Evolutionary conservation across 64 coral and sea anemone genomes (phyloP).

Genomic region (Anthopleura sola): DNA sequence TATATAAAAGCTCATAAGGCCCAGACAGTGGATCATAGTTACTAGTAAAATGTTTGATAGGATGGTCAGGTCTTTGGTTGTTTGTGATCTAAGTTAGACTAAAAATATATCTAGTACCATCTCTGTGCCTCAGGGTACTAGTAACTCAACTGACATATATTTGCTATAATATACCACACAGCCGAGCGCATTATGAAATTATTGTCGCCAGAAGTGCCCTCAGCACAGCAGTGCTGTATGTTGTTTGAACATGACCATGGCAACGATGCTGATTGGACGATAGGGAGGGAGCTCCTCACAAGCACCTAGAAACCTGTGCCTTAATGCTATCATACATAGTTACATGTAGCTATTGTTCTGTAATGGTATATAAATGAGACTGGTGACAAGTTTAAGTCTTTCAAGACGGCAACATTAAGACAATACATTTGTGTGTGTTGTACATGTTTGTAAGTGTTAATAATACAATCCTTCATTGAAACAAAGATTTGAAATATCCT

Average conservation of each 20-base stretch:
- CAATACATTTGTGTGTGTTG: neutral
- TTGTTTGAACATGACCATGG: constrained; percentile 63
- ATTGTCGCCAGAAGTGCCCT: constrained; percentile 48
- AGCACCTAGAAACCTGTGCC: constrained; percentile 29
- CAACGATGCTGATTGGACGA: constrained; percentile 53
- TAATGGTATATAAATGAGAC: neutral
- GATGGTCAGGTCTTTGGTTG: constrained; percentile 26
- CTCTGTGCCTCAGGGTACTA: neutral
- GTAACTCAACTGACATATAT: constrained; percentile 45
- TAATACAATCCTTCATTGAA: neutral
- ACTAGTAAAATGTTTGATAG: constrained; percentile 27
- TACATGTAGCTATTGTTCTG: neutral
- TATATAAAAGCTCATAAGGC: constrained; percentile 14
- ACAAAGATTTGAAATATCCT: neutral
- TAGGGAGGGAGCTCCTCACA: constrained; percentile 58
- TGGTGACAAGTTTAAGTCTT: constrained; percentile 24
- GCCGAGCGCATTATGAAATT: constrained; percentile 76
- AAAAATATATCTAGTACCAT: neutral
- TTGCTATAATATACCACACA: constrained; percentile 50
- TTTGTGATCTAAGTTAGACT: constrained; percentile 17
- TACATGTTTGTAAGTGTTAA: neutral
- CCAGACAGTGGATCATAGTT: neutral
- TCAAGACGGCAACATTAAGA: neutral
- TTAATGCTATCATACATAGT: constrained; percentile 21
- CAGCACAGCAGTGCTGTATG: constrained; percentile 59